Conservation (phyloP, 2,113 vertebrate species). For the Sylvia atricapilla region DNA sequence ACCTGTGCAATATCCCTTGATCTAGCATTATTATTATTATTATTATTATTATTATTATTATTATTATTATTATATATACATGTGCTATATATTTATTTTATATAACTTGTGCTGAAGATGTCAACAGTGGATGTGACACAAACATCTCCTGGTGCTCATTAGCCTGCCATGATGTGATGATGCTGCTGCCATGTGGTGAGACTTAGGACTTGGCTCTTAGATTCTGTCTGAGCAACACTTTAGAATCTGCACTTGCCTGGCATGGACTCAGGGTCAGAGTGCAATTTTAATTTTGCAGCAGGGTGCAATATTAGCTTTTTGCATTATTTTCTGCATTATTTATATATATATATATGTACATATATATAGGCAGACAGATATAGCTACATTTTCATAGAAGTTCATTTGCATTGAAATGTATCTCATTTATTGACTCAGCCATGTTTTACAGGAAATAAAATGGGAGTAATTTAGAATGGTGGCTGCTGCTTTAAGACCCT, state of each 20-base stretch:
- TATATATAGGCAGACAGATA: not conserved
- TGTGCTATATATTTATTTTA: not conserved
- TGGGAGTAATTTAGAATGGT: not conserved
- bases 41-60: no score
- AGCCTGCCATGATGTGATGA: not conserved
- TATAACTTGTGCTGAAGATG: not conserved
- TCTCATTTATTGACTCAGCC: not conserved
- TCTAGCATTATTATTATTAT: not conserved
- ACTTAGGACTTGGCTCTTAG: not conserved
- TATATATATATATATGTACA: not conserved
- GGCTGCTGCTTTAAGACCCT: conserved; percentile 56
- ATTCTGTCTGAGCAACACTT: not conserved
- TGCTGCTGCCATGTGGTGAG: not conserved
- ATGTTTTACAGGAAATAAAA: conserved; percentile 8
- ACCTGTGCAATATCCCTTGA: not conserved
- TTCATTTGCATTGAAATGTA: not conserved
- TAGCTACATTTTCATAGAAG: not conserved
- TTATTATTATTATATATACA: no score
- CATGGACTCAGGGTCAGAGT: not conserved
- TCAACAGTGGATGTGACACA: not conserved
- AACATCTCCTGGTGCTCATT: not conserved
- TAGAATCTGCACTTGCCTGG: not conserved
- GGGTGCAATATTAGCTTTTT: not conserved
- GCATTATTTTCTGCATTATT: no score
- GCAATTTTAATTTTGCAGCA: not conserved